Base-by-base conservation (phyloP, 2,888 invertebrate species). In the Carabus problematicus region DNA sequence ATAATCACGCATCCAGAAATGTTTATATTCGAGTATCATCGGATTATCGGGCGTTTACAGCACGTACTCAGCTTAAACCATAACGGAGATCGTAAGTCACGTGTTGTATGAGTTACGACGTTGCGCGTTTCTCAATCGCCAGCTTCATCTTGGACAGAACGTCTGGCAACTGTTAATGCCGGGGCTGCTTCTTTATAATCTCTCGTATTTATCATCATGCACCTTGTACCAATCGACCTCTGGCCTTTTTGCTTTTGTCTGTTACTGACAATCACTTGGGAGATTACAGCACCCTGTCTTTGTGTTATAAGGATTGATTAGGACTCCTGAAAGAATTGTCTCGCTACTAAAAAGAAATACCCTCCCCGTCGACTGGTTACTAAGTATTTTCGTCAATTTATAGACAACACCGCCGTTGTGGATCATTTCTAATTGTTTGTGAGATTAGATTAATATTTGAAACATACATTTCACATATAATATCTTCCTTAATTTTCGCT, bases 221-320 rank as follows among this genome's bases (percentile, higher is more conserved):
- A 52, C 52, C 52, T 52, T 52, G 18, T 52, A 16, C 47, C 12
- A 14, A 47, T 47, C 54, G 12, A 29, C 42, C 59, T 59, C 18
- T 61, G 16, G 61, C 16, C 43, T n/a, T 64, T 59, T 58, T 14
- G 41, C 47, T 66, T 66, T 66, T 66, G 58, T 58, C 47, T 41
- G 66, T 45, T 59, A 58, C 77, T 74, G 77, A 77, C 77, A 75
- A 79, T 79, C 79, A 79, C 78, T 78, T 78, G 74, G 73, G 73
- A 78, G 78, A 80, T 80, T 78, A 78, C 76, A 78, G 77, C 76
- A 76, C 77, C 78, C 78, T 79, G 78, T 80, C 80, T 80, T 79
- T 78, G 76, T 79, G 77, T 79, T 79, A 79, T 79, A 78, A 79
- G 79, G 79, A 80, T 80, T 81, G 81, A 81, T 81, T 81, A 80